These are phyloP conservation scores for Odocoileus hemionus DNA, from an alignment of 2,113 vertebrate genomes.

Conservation along the genomic window DNA sequence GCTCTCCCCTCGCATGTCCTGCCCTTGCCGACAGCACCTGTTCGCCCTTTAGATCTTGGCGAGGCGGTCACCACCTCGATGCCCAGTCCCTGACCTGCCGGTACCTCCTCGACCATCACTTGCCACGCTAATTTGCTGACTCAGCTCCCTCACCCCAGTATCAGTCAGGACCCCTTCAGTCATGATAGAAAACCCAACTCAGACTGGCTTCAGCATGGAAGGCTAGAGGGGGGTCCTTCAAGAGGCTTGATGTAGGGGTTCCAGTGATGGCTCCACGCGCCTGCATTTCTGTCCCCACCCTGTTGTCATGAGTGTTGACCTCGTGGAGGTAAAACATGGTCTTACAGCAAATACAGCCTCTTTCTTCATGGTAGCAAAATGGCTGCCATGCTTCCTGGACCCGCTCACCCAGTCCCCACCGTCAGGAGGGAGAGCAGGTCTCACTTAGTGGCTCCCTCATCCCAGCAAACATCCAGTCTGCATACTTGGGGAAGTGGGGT, in stretches of 20 bases:
- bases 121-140: neutral
- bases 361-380: neutral
- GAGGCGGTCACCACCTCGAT: neutral
- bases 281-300: neutral
- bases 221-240: neutral
- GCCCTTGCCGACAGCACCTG: neutral
- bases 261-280: neutral
- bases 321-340: rapidly evolving
- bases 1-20: too few relatives aligned
- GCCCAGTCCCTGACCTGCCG: neutral
- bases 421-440: neutral
- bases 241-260: neutral
- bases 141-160: neutral
- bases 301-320: neutral
- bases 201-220: neutral
- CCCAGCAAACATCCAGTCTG: neutral
- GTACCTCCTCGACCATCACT: neutral
- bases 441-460: neutral
- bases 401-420: rapidly evolving
- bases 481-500: rapidly evolving
- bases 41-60: neutral
- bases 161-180: neutral
- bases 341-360: neutral
- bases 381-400: neutral
- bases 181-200: neutral